Base-by-base conservation (phyloP, 2,888 invertebrate genomes). In the Drosophila neotestacea region DNA sequence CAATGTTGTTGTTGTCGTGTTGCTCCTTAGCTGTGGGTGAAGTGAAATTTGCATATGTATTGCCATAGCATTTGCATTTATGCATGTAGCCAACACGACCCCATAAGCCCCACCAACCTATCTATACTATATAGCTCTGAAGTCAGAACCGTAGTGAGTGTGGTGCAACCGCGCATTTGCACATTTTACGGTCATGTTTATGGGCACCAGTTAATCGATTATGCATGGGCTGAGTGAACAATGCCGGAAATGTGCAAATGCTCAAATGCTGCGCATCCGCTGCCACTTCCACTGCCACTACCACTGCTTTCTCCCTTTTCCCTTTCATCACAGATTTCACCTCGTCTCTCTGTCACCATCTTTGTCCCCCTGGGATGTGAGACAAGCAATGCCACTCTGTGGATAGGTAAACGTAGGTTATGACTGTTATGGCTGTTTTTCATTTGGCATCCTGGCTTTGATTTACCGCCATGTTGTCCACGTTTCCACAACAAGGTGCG, bases 161-260 rank as follows among this genome's bases (percentile, higher is more conserved):
- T 28, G 74, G 50, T 70, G 75, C 66, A 75, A 74, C 75, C 71
- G 78, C 70, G 77, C 77, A 82, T 83, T 85, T 83, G 85, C 85
- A 82, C 83, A 83, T 83, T 83, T 83, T 77, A 85, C 83, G 83
- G 83, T 85, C 83, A 77, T 83, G 85, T 83, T 83, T 85, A 83
- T 83, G 83, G 79, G 81, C 72, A 71, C 72, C 77, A 85, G 83
- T 83, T 83, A 83, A 83, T 83, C 83, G 83, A 83, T 83, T 83
- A 83, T 83, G 85, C 83, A 79, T 77, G 86, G 83, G 72, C 84
- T 79, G 86, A 83, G 81, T 83, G 83, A 83, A 77, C 83, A 85
- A 83, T 79, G 71, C 81, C 83, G 83, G 83, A 83, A 83, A 83
- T 85, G 83, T 83, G 83, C 85, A 75, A 75, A 75, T 75, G 74